A percentile compares a stretch with the other conserved stretches of the same genome.
Evolutionary conservation across 2,797 vertebrate species (phyloP).

Genomic region (Aythya fuligula): DNA sequence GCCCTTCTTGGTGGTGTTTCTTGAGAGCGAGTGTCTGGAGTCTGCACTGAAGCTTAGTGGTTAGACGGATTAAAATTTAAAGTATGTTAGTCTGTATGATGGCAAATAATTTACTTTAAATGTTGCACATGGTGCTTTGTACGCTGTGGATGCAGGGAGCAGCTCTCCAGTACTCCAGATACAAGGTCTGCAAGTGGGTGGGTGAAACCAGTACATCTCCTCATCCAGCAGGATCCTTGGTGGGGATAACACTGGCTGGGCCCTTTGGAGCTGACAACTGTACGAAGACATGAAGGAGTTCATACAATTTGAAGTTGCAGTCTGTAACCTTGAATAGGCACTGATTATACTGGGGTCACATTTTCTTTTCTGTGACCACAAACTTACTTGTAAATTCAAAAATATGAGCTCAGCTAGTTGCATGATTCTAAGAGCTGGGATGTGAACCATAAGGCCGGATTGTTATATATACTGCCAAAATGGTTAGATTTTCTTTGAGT

Average conservation of each 20-base stretch:
- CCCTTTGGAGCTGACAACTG: background rate
- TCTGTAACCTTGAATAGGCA: background rate
- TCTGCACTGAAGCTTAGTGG: background rate
- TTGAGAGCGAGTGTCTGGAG: background rate
- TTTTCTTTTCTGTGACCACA: background rate
- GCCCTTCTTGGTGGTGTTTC: background rate
- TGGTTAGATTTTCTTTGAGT: background rate
- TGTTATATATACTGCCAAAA: background rate
- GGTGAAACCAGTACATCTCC: background rate
- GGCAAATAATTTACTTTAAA: background rate
- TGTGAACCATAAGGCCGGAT: background rate
- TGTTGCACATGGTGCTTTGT: background rate
- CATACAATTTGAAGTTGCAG: background rate
- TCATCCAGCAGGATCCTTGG: background rate
- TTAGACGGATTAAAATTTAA: background rate
- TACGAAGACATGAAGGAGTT: background rate
- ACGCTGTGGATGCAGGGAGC: accelerated
- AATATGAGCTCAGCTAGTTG: background rate
- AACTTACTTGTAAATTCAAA: background rate
- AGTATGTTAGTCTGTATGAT: background rate
- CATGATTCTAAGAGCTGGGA: background rate
- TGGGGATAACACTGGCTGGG: background rate
- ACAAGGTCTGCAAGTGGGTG: accelerated
- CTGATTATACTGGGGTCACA: background rate
- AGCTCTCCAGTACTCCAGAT: background rate